phyloP scores from a whole-genome alignment of 1,140 invertebrate genomes.

The Drosophila repleta region DNA sequence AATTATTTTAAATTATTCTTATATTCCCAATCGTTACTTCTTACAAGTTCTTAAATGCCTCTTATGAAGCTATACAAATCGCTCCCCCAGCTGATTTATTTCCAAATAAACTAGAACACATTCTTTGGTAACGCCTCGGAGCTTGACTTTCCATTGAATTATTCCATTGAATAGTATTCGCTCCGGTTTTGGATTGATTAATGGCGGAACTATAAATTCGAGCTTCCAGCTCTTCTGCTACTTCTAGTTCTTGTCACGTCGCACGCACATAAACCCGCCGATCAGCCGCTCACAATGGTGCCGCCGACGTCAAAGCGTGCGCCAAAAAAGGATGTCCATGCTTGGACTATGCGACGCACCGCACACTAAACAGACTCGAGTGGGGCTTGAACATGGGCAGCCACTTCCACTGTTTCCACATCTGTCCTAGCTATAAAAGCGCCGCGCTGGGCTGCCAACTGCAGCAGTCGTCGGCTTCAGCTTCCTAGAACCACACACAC shows the following conservation, averaged over 20 bases:
- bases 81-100: too few relatives aligned
- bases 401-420: slow-evolving; percentile 6
- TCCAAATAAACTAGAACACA: slow-evolving; percentile 4
- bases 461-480: slow-evolving; percentile 63
- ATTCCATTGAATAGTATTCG: slow-evolving; percentile 14
- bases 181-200: slow-evolving; percentile 73
- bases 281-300: slow-evolving; percentile 46
- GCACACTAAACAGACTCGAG: slow-evolving; percentile 67
- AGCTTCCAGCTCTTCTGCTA: slow-evolving; percentile 63
- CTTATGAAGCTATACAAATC: too few relatives aligned
- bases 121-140: background rate
- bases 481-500: slow-evolving; percentile 37
- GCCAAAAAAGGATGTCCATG: slow-evolving; percentile 74
- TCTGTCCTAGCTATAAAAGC: slow-evolving; percentile 72
- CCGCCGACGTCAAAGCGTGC: slow-evolving; percentile 59
- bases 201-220: slow-evolving; percentile 75
- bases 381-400: background rate
- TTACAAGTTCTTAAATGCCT: too few relatives aligned
- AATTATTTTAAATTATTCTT: too few relatives aligned
- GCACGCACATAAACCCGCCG: slow-evolving; percentile 63
- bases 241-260: slow-evolving; percentile 75
- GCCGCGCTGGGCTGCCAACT: slow-evolving; percentile 7
- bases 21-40: too few relatives aligned
- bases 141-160: background rate
- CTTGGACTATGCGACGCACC: slow-evolving; percentile 53